Evolutionary conservation across 1,140 invertebrate species (phyloP), one percentile per base, ranked within the genome.

Genomic region (Eciton burchellii): DNA sequence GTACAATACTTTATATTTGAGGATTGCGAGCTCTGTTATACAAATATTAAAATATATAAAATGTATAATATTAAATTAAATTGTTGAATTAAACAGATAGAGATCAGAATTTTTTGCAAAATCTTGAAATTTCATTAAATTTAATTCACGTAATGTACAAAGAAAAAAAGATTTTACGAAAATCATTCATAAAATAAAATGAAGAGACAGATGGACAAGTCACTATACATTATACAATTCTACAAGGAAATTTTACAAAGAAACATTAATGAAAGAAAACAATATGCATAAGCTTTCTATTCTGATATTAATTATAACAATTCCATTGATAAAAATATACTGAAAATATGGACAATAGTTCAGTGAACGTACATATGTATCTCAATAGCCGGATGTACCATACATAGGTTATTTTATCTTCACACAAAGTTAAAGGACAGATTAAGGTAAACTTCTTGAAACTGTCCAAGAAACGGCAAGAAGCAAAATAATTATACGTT

Each of bases 1-100:
- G 14, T 54, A 11, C 59, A 52, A 49, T 47, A n/a, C n/a, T n/a
- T n/a, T n/a, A n/a, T 26, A 6, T 49, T 49, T 12, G 0, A 41
- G 0, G 45, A 52, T 70, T 70, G 66, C 16, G 43, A 66, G 26
- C 19, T 60, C 19, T 79, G 0, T 68, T 66, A 52, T 49, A 0
- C 4, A 26, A 68, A 8, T 41, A 49, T 49, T 60, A 66, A 49
- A 66, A 26, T 79, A 66, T 47, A 57, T 24, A 65, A 63, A 0
- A 35, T 63, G 24, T 16, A 24, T 16, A 63, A 82, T n/a, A 24
- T 74, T 14, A 45, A 41, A 52, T 3, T 8, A 19, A 9, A n/a
- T n/a, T 41, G 9, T 65, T 77, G 16, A 66, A 24, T 56, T 14
- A 45, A 65, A n/a, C 12, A 26, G 16, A 71, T 16, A 41, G 2